Evolutionary conservation across 2,888 invertebrate genomes (phyloP).

Genomic region (Thalpophila matura): DNA sequence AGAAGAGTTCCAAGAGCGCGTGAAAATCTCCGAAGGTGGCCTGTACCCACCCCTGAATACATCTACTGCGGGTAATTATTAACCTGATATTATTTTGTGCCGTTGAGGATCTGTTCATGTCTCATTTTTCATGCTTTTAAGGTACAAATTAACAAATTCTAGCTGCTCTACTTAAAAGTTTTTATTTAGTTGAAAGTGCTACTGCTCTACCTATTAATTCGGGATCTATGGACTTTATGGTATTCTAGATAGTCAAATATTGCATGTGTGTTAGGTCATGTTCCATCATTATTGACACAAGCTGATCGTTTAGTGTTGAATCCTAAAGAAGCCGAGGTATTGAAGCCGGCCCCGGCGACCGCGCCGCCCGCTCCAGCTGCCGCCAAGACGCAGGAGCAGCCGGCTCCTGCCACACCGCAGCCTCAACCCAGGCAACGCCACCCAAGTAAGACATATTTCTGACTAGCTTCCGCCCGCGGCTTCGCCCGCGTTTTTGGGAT

Average conservation of each 20-base stretch:
- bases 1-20: constrained; percentile 76
- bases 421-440: constrained; percentile 65
- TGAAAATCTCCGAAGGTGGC: constrained; percentile 69
- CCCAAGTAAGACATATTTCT: constrained; percentile 72
- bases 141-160: neutral
- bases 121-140: constrained; percentile 24
- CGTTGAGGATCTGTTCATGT: constrained; percentile 10
- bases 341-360: constrained; percentile 34
- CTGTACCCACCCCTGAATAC: constrained; percentile 82
- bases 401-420: constrained; percentile 25
- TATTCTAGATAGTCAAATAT: neutral
- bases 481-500: too few relatives aligned
- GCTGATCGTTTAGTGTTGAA: constrained; percentile 80
- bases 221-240: too few relatives aligned
- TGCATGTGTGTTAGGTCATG: constrained; percentile 12
- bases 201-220: too few relatives aligned
- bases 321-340: constrained; percentile 75
- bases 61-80: constrained; percentile 79
- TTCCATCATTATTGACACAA: constrained; percentile 49
- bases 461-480: neutral
- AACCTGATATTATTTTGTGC: neutral
- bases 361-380: constrained; percentile 37
- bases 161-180: too few relatives aligned
- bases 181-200: neutral
- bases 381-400: constrained; percentile 34